Evolutionary conservation across 2,888 invertebrate species (phyloP), one percentile per base, ranked within the genome.

Genomic region (Notocelia uddmanniana): DNA sequence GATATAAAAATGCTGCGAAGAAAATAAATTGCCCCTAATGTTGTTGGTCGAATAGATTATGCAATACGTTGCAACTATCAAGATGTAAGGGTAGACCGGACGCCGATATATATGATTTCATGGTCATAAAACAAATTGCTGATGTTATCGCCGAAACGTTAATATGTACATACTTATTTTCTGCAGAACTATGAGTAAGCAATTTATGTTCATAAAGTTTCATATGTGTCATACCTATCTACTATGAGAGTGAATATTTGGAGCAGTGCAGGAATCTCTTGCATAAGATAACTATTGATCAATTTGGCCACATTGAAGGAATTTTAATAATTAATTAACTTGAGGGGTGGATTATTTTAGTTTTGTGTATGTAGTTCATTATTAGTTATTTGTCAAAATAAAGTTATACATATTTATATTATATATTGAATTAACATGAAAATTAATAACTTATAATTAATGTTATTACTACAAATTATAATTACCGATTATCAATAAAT

Each of bases 61-160:
- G 37, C 23, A 37, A 64, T 54, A 34, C 64, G n/a, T n/a, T 58
- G 19, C 37, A 58, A 11, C 19, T 58, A 58, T 11, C 9, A 9
- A 58, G 19, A 3, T 34, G 31, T 15, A 48, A 2, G n/a, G 23
- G 21, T 41, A 41, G 19, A 18, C 34, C 19, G 15, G 18, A n/a
- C n/a, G 45, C 31, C 31, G 18, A 62, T n/a, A n/a, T n/a, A 37
- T 64, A 64, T 41, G 41, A 64, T 64, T 23, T 54, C 26, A 52
- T 13, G 58, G 50, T 19, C 58, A 52, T 70, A 58, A 59, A 70
- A 19, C 19, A 66, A 70, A 70, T 52, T 70, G 26, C 64, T 52
- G 70, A 70, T 70, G 58, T 34, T 70, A 66, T 70, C 70, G 9
- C 23, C 50, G 19, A 26, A 34, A 34, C 31, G 60, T 31, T 10